Percentiles rank a stretch among this genome's conserved stretches.
phyloP scores from a whole-genome alignment of 2,113 vertebrate species.

The Pitta sordida region DNA sequence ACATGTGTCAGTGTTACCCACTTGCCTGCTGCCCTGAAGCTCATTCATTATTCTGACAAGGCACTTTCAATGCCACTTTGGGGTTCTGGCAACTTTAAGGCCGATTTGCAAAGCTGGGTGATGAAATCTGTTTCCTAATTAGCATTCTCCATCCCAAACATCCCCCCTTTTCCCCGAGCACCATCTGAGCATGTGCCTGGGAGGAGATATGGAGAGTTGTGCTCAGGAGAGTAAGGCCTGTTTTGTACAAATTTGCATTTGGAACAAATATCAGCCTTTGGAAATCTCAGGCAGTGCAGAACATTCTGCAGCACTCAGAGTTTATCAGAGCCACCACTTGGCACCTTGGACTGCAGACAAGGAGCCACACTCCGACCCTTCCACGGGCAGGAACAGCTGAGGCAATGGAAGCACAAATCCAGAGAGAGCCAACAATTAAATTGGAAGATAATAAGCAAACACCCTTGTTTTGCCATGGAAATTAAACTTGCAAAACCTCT shows the following conservation, averaged over 20 bases:
- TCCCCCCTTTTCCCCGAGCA: background rate
- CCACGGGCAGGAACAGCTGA: background rate
- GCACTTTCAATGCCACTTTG: constrained; percentile 40
- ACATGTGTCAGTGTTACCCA: background rate
- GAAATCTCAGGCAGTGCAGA: background rate
- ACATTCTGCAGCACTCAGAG: background rate
- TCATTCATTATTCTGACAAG: constrained; percentile 1
- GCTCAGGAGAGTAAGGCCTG: constrained; percentile 15
- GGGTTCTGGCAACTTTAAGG: constrained; percentile 16
- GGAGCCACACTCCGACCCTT: background rate
- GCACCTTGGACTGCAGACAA: background rate
- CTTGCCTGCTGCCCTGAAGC: background rate
- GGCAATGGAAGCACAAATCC: background rate
- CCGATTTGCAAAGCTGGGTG: constrained; percentile 19
- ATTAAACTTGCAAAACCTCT: background rate
- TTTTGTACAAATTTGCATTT: constrained; percentile 14
- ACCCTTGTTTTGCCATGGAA: background rate
- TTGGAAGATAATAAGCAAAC: background rate
- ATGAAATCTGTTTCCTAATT: constrained; percentile 52
- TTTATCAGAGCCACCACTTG: background rate
- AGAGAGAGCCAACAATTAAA: background rate
- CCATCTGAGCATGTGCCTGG: constrained; percentile 30
- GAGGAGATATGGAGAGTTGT: background rate
- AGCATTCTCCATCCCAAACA: background rate
- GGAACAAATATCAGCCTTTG: background rate